These are phyloP conservation scores for Leptopilina syphax DNA, from an alignment of 2,888 invertebrate genomes.

Conservation along the genomic window DNA sequence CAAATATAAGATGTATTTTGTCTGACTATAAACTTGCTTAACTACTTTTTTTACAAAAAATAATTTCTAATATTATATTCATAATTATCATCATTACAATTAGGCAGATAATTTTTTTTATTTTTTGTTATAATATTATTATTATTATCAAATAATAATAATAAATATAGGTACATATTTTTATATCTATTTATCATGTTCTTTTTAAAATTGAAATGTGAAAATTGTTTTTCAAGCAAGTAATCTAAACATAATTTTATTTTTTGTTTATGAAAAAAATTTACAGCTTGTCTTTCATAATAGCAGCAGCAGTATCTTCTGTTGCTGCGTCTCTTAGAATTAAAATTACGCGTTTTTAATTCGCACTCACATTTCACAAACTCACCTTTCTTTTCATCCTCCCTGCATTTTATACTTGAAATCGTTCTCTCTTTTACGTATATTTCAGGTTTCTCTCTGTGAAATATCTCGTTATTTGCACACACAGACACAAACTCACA, in stretches of 20 bases:
- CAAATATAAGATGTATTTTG: no score
- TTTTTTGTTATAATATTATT: no score
- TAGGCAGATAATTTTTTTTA: no score
- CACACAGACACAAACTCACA: no score
- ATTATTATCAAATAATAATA: no score
- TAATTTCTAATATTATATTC: no score
- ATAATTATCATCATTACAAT: no score
- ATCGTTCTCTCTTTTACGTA: background rate
- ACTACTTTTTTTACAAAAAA: no score
- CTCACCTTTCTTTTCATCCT: background rate
- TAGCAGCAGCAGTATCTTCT: background rate
- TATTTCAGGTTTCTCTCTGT: constrained; percentile 3
- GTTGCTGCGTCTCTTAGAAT: constrained; percentile 9
- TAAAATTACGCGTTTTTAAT: constrained; percentile 28
- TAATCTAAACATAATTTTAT: background rate
- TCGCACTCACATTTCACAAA: constrained; percentile 14
- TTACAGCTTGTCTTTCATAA: background rate
- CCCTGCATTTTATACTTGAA: background rate
- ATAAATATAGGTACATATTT: no score
- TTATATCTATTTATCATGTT: no score
- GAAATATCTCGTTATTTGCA: constrained; percentile 20
- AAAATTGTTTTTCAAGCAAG: background rate
- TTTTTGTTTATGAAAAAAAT: background rate
- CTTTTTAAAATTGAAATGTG: background rate
- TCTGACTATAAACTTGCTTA: no score